Base-by-base conservation (phyloP, 2,113 vertebrate species). In the Rhineura floridana region DNA sequence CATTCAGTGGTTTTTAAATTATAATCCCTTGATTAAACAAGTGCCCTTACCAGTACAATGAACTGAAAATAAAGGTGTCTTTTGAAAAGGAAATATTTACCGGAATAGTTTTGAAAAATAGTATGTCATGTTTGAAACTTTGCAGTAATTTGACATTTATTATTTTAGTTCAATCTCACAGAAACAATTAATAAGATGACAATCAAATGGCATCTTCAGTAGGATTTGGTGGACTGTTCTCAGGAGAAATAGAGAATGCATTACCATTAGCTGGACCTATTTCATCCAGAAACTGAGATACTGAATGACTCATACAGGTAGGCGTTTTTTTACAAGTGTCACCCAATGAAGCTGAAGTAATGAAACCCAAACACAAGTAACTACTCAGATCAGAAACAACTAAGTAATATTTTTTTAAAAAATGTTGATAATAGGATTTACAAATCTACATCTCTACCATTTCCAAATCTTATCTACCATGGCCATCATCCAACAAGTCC, bases 1-100 rank as follows among this genome's bases (percentile, higher is more conserved):
- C 75, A 89, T 65, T 90, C 87, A 85, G 85, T 1, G 81, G 83
- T 33, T 75, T 93, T 93, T 88, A 93, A 94, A 92, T 25, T 90
- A 90, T 88, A 88, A 15, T 59, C 87, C 39, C 4, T 78, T 88
- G 62, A 30, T 46, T 89, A 88, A 92, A 93, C 36, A n/a, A 87
- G 8, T 83, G 36, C 36, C 28, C 4, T 65, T 2, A 2, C 15
- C 84, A 83, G 84, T 73, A 89, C 28, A 67, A 88, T 42, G 86
- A 88, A 88, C 21, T 83, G 81, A 83, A 88, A 76, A 88, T 88
- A 83, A 83, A 39, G 17, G 30, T 4, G 50, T 75, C 28, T 82
- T 55, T 81, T 83, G 70, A 86, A 81, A 82, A 76, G 72, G 69
- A 81, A 86, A 81, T 75, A 76, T 55, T 76, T 63, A 55, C 78